These are phyloP conservation scores for Tipula helvola DNA, from an alignment of 2,888 invertebrate genomes.

Conservation along the genomic window DNA sequence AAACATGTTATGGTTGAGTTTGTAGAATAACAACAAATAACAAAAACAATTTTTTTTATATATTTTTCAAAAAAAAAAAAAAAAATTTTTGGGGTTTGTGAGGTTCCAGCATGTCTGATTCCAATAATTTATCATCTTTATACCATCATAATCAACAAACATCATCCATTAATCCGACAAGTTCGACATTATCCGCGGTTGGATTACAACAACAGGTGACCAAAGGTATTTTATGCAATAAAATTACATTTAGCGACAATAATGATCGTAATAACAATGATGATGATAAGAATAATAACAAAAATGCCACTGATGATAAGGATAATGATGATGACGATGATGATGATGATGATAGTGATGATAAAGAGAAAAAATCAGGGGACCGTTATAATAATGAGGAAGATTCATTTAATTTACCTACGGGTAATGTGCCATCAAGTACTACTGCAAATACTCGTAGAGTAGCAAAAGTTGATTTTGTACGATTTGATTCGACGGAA, in stretches of 20 bases:
- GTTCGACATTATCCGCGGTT: not conserved
- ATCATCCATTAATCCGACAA: not conserved
- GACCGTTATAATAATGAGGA: not conserved
- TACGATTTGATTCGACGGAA: conserved; percentile 18
- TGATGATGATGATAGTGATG: not conserved
- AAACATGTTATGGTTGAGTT: not conserved
- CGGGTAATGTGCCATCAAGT: not conserved
- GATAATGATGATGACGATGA: not conserved
- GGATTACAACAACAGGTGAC: not conserved
- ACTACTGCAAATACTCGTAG: not conserved
- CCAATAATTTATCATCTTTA: not conserved
- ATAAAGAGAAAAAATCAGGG: not conserved
- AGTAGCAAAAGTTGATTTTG: conserved; percentile 13
- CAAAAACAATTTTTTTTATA: not conserved
- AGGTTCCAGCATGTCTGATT: not conserved
- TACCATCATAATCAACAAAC: not conserved
- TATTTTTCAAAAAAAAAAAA: too few species aligned
- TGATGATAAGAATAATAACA: not conserved
- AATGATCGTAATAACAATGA: not conserved
- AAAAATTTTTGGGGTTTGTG: not conserved
- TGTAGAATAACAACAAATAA: not conserved
- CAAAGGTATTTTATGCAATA: not conserved
- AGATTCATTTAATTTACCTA: not conserved
- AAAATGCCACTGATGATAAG: not conserved
- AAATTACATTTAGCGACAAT: not conserved